A percentile compares a stretch with the other conserved stretches of the same genome.
These are phyloP conservation scores for Lepas anatifera DNA, from an alignment of 2,888 invertebrate genomes.

Conservation along the genomic window DNA sequence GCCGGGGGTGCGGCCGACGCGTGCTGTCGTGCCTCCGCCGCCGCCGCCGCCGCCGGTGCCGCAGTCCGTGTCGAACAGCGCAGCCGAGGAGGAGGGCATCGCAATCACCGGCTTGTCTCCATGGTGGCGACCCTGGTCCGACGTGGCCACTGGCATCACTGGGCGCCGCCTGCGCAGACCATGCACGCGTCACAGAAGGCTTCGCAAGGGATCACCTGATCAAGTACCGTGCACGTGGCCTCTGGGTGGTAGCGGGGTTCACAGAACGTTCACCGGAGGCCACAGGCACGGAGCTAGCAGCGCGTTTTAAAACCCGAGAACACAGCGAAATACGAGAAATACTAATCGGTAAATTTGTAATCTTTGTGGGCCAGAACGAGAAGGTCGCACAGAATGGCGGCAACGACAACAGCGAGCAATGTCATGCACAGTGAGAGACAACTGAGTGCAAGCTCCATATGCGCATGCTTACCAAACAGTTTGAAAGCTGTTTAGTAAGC, in stretches of 20 bases:
- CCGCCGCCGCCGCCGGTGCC: not conserved
- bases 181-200: not conserved
- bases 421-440: too few species aligned
- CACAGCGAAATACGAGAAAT: too few species aligned
- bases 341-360: too few species aligned
- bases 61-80: not conserved
- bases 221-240: not conserved
- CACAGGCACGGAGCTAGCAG: too few species aligned
- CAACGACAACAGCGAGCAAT: too few species aligned
- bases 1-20: not conserved
- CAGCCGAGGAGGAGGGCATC: not conserved
- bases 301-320: too few species aligned
- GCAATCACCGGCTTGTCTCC: conserved; percentile 1
- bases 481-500: too few species aligned
- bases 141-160: conserved; percentile 5
- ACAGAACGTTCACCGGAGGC: not conserved
- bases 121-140: conserved; percentile 6
- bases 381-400: too few species aligned
- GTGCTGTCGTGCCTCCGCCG: not conserved
- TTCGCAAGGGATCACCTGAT: too few species aligned
- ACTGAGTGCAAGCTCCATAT: too few species aligned
- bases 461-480: too few species aligned
- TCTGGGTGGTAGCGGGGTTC: not conserved
- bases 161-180: not conserved
- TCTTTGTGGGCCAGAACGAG: too few species aligned